phyloP scores from a whole-genome alignment of 2,888 invertebrate genomes.

The Lepeophtheirus nordmannii region DNA sequence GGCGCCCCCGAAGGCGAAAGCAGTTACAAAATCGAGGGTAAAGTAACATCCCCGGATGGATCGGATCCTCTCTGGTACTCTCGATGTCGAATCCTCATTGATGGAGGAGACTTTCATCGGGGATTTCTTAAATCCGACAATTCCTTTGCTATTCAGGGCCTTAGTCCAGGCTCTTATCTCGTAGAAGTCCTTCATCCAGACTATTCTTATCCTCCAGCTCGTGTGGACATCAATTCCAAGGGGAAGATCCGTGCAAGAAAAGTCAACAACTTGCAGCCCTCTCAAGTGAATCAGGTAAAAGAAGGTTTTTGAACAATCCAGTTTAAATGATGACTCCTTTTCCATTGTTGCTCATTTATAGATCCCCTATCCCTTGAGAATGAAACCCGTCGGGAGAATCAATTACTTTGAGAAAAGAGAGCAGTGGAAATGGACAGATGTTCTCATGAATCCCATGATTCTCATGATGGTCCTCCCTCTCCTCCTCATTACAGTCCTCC shows the following conservation, averaged over 20 bases:
- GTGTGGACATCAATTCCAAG: conserved; percentile 93
- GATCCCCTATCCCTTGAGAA: conserved; percentile 75
- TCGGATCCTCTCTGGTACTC: conserved; percentile 11
- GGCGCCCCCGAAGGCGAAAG: background rate
- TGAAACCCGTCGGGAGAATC: conserved; percentile 64
- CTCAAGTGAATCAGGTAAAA: conserved; percentile 56
- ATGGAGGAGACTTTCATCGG: conserved; percentile 14
- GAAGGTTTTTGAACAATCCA: too few relatives aligned
- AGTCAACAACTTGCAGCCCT: conserved; percentile 82
- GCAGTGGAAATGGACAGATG: conserved; percentile 91
- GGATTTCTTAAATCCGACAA: conserved; percentile 47
- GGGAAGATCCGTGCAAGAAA: conserved; percentile 89
- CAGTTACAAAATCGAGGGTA: conserved; percentile 17
- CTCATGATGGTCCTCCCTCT: conserved; percentile 92
- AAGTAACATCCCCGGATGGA: conserved; percentile 17
- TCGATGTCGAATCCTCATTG: conserved; percentile 5
- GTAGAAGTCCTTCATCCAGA: conserved; percentile 81
- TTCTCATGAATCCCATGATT: conserved; percentile 49
- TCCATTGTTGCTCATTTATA: background rate
- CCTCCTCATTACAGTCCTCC: conserved; percentile 72
- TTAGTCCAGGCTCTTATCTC: conserved; percentile 82
- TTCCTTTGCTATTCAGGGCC: conserved; percentile 66
- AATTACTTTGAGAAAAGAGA: conserved; percentile 84
- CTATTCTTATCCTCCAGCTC: conserved; percentile 75
- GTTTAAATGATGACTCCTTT: background rate